These are phyloP conservation scores for Anser cygnoides DNA, from an alignment of 2,113 vertebrate species.

Conservation along the genomic window DNA sequence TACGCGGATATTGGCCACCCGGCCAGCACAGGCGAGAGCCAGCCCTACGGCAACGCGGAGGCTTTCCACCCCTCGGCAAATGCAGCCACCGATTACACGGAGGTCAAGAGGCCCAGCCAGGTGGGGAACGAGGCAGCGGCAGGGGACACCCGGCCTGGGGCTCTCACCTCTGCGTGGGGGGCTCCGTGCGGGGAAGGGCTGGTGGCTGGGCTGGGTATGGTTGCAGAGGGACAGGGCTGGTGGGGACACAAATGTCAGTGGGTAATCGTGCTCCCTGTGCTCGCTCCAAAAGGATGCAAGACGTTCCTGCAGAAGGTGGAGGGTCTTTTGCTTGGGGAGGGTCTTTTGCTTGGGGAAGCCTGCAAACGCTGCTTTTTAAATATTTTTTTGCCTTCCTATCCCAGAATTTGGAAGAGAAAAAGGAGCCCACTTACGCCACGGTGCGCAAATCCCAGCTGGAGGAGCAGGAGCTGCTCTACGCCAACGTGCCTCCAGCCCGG, in stretches of 20 bases:
- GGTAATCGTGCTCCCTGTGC: neutral
- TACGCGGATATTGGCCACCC: rapidly evolving
- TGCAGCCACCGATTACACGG: rapidly evolving
- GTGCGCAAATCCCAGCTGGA: rapidly evolving
- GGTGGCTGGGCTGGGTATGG: neutral
- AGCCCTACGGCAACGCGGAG: neutral
- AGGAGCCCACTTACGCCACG: rapidly evolving
- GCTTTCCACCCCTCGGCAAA: rapidly evolving
- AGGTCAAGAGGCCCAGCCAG: neutral
- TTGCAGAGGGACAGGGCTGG: neutral
- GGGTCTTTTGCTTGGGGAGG: neutral
- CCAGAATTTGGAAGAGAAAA: neutral
- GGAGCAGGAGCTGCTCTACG: neutral
- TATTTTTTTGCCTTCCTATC: neutral
- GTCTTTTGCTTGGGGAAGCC: neutral
- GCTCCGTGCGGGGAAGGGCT: neutral
- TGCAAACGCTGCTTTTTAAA: rapidly evolving
- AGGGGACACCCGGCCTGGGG: neutral
- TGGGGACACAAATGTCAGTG: neutral
- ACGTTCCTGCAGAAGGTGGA: neutral
- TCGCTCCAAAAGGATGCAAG: neutral
- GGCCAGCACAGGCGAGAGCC: rapidly evolving
- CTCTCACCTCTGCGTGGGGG: neutral
- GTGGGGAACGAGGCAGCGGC: neutral
- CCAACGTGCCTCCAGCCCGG: rapidly evolving